Conservation (phyloP, 2,113 vertebrate species). For the Eubucco bourcierii region DNA sequence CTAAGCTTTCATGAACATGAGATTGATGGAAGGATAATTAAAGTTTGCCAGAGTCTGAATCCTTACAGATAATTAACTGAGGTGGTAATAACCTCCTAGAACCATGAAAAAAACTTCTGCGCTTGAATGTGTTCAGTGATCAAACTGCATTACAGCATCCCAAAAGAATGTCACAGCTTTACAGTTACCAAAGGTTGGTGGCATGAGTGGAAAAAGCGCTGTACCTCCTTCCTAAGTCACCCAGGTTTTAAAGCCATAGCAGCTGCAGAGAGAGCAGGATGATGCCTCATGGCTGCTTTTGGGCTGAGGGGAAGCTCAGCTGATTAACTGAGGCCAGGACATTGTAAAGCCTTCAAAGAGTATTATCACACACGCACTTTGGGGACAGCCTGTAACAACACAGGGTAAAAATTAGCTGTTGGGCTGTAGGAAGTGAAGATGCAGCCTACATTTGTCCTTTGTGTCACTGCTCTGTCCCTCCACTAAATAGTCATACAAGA, state of each 20-base stretch:
- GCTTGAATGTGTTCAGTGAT: background rate
- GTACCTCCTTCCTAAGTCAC: background rate
- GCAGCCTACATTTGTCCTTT: background rate
- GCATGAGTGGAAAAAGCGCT: background rate
- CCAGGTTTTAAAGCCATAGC: background rate
- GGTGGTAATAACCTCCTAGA: constrained; percentile 30
- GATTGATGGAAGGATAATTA: constrained; percentile 35
- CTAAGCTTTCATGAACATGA: background rate
- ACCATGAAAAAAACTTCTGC: background rate
- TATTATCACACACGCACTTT: background rate
- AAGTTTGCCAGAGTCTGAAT: background rate
- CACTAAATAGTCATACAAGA: background rate
- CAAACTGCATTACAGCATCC: constrained; percentile 21
- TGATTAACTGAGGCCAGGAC: background rate
- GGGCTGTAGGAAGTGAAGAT: background rate
- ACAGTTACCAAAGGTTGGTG: background rate
- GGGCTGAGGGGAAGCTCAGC: background rate
- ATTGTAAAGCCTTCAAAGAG: background rate
- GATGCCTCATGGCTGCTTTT: background rate
- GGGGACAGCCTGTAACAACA: background rate
- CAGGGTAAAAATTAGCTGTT: background rate
- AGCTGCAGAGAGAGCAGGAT: background rate
- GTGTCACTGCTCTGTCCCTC: background rate
- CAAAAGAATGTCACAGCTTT: background rate
- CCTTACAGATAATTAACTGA: constrained; percentile 50